These are phyloP conservation scores for Phania funesta DNA, from an alignment of 2,888 invertebrate genomes.

Conservation along the genomic window DNA sequence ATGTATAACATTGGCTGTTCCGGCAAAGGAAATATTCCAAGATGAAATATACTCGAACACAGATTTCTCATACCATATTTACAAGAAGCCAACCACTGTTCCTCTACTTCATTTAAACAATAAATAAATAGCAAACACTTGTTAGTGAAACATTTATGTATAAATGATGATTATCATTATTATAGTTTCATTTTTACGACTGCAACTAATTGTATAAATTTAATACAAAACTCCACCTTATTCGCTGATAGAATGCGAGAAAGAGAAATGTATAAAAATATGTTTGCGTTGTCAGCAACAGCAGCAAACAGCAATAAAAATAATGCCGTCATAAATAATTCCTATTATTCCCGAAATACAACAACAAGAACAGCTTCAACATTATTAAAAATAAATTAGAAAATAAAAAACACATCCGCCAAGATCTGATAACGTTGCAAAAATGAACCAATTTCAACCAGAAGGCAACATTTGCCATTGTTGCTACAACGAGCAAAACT, in stretches of 20 bases:
- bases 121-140: constrained; percentile 19
- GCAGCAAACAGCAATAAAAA: constrained; percentile 53
- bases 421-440: constrained; percentile 18
- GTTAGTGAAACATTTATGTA: constrained; percentile 35
- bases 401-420: constrained; percentile 36
- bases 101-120: not conserved
- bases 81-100: too few relatives aligned
- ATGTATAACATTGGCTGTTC: too few relatives aligned
- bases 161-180: constrained; percentile 42
- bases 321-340: constrained; percentile 65
- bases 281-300: constrained; percentile 58
- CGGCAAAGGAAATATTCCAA: too few relatives aligned
- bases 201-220: constrained; percentile 67
- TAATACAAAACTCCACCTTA: constrained; percentile 55
- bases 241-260: not conserved
- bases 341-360: constrained; percentile 45
- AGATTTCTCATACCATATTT: not conserved
- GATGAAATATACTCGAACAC: not conserved
- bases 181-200: constrained; percentile 47
- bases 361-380: constrained; percentile 18
- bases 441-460: constrained; percentile 49
- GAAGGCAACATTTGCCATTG: constrained; percentile 37
- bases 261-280: constrained; percentile 44
- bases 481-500: constrained; percentile 6
- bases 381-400: constrained; percentile 64